These are phyloP conservation scores for Dastarcus helophoroides DNA, from an alignment of 2,888 invertebrate genomes.

Conservation along the genomic window DNA sequence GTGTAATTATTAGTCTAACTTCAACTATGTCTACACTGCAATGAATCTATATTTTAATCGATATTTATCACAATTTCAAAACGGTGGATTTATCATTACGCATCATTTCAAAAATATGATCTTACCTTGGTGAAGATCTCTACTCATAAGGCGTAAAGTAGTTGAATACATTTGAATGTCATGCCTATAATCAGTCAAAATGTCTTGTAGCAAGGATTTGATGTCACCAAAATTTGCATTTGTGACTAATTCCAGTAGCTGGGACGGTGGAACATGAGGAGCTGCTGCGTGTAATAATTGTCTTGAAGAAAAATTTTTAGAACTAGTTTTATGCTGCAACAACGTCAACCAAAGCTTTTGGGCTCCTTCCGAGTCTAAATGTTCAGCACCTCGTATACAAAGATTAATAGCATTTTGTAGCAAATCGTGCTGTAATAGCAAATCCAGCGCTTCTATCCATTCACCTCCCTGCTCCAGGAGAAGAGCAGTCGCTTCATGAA, in stretches of 20 bases:
- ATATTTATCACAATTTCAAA: too few relatives aligned
- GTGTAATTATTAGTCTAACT: too few relatives aligned
- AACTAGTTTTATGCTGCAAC: slow-evolving; percentile 36
- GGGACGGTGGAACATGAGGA: slow-evolving; percentile 44
- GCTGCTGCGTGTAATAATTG: slow-evolving; percentile 44
- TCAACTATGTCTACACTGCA: too few relatives aligned
- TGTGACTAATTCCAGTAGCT: slow-evolving; percentile 47
- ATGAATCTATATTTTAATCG: too few relatives aligned
- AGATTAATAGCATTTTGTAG: slow-evolving; percentile 32
- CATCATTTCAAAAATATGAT: slow-evolving; percentile 10
- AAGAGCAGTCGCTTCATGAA: slow-evolving; percentile 56
- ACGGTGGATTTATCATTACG: neutral
- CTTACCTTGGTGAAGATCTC: slow-evolving; percentile 52
- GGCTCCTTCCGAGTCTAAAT: slow-evolving; percentile 35
- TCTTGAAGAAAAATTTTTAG: slow-evolving; percentile 35
- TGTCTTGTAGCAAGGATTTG: slow-evolving; percentile 48
- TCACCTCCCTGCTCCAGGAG: slow-evolving; percentile 66
- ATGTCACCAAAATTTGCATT: slow-evolving; percentile 51
- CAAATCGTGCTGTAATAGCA: slow-evolving; percentile 40
- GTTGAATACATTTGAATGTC: slow-evolving; percentile 61
- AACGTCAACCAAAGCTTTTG: slow-evolving; percentile 43
- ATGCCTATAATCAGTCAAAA: slow-evolving; percentile 65
- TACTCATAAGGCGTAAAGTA: slow-evolving; percentile 52
- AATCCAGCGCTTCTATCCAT: slow-evolving; percentile 56
- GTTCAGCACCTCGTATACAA: slow-evolving; percentile 39